Percentiles rank a stretch among this genome's conserved stretches.
Evolutionary conservation across 2,797 vertebrate genomes (phyloP).

Genomic region (Malurus splendens): DNA sequence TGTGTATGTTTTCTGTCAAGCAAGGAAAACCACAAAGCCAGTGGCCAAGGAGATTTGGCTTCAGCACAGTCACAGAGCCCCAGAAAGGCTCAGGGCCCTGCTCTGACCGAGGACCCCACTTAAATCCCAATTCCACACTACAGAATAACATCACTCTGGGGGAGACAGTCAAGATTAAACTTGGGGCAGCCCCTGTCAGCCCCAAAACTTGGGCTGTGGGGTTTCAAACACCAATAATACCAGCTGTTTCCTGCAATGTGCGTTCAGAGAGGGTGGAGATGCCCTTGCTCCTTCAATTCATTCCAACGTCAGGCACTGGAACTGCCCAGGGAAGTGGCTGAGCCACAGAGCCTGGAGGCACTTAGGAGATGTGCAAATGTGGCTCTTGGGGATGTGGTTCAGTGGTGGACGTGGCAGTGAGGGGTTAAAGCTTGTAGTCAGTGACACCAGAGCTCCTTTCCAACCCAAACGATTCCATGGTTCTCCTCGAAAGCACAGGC

Average conservation of each 20-base stretch:
- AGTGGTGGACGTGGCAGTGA: not conserved
- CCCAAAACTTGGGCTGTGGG: not conserved
- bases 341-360: not conserved
- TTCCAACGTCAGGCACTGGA: not conserved
- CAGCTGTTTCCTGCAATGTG: not conserved
- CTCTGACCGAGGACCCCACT: not conserved
- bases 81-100: not conserved
- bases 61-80: not conserved
- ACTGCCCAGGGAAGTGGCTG: not conserved
- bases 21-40: not conserved
- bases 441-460: not conserved
- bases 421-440: not conserved
- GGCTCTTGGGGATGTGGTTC: not conserved
- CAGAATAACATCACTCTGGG: not conserved
- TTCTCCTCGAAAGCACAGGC: rapidly evolving
- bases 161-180: not conserved
- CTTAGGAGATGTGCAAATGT: not conserved
- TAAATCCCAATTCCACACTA: not conserved
- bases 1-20: not conserved
- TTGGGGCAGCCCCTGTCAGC: not conserved
- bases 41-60: not conserved
- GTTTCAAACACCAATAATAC: not conserved
- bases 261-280: not conserved
- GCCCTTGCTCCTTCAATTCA: not conserved
- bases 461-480: not conserved